Evolutionary conservation across 2,888 invertebrate species (phyloP).

Genomic region (Drosophila affinis): DNA sequence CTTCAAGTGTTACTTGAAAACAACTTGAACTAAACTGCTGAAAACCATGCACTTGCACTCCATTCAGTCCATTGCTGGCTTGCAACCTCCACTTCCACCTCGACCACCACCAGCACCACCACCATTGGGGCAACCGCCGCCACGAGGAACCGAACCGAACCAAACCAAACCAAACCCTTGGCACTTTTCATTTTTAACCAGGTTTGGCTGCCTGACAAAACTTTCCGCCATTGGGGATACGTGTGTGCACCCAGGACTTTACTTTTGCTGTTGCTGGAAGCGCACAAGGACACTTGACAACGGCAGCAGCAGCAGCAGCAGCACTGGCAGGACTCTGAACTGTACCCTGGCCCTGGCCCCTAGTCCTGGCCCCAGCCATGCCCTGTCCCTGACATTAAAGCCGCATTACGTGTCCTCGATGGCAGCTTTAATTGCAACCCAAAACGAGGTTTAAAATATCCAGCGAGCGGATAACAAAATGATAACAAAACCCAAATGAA

Average conservation of each 20-base stretch:
- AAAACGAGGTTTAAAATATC: conserved; percentile 46
- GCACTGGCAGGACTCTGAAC: conserved; percentile 39
- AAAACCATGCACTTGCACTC: conserved; percentile 64
- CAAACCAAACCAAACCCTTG: conserved; percentile 6
- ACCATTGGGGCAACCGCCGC: neutral
- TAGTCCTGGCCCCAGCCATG: neutral
- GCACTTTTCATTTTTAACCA: conserved; percentile 56
- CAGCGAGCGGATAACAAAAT: conserved; percentile 14
- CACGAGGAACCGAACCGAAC: neutral
- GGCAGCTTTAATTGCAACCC: conserved; percentile 65
- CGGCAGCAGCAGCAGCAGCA: conserved; percentile 15
- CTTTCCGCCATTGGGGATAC: conserved; percentile 61
- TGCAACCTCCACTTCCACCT: neutral
- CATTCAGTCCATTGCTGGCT: conserved; percentile 25
- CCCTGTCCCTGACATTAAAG: conserved; percentile 48
- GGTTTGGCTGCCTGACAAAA: conserved; percentile 67
- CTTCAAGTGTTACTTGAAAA: conserved; percentile 72
- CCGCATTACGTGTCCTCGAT: conserved; percentile 59
- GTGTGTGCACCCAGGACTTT: conserved; percentile 67
- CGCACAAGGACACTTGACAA: conserved; percentile 69
- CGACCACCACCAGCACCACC: neutral
- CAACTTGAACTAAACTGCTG: conserved; percentile 73
- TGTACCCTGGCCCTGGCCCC: conserved; percentile 15
- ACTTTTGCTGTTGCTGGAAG: conserved; percentile 38
- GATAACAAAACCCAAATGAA: conserved; percentile 29